These are phyloP conservation scores for Myioborus melanocephalus DNA, from an alignment of 2,797 vertebrate species.

Conservation along the genomic window DNA sequence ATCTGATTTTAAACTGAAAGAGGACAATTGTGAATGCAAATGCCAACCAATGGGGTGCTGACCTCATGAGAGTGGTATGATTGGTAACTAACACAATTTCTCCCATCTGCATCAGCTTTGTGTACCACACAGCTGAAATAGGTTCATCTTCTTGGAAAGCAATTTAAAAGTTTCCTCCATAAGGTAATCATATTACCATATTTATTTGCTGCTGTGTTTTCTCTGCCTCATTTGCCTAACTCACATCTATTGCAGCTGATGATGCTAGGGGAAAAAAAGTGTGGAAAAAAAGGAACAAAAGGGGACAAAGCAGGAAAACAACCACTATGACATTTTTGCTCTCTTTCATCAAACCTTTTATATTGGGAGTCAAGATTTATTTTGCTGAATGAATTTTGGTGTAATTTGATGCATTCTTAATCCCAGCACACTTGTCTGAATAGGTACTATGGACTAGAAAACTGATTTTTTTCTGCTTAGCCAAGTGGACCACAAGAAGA, in stretches of 20 bases:
- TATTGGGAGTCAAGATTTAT: background rate
- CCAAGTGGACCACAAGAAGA: conserved; percentile 31
- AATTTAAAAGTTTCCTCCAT: conserved; percentile 43
- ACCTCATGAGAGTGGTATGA: background rate
- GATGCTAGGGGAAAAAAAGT: background rate
- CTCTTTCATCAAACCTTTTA: background rate
- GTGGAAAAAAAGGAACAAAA: background rate
- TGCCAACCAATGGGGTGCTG: background rate
- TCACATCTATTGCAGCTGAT: background rate
- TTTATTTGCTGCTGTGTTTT: conserved; percentile 34
- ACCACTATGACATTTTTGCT: background rate
- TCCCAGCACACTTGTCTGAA: background rate
- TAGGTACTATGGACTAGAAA: conserved; percentile 30
- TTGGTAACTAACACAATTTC: background rate
- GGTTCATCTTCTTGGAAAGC: conserved; percentile 1
- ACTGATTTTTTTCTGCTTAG: conserved; percentile 57
- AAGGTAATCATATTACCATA: conserved; percentile 47
- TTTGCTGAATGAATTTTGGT: conserved; percentile 22
- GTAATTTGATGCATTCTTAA: conserved; percentile 35
- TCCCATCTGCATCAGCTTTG: background rate
- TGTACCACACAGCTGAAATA: background rate
- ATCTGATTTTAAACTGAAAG: background rate
- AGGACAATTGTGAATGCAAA: conserved; percentile 13
- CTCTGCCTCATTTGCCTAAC: conserved; percentile 35
- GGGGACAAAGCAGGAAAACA: background rate